A percentile compares a stretch with the other conserved stretches of the same genome.
Conservation (phyloP, 2,888 invertebrate species). For the Mactromeris polynyma region DNA sequence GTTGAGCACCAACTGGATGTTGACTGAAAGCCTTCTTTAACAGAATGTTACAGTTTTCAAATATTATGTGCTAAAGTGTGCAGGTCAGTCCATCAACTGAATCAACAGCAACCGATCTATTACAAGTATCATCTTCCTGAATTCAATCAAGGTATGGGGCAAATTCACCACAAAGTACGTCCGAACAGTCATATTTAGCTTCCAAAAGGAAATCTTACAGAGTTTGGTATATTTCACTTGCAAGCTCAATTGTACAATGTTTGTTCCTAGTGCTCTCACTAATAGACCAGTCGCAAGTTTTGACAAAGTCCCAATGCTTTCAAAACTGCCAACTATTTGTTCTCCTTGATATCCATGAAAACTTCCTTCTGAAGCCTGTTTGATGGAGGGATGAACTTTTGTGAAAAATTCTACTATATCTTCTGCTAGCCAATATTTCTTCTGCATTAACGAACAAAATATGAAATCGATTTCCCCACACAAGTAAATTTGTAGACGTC, state of each 20-base stretch:
- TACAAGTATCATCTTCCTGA: constrained; percentile 32
- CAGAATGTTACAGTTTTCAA: constrained; percentile 35
- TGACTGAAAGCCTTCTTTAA: constrained; percentile 54
- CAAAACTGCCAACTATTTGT: constrained; percentile 23
- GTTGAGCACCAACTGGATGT: not conserved
- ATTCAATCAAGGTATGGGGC: constrained; percentile 23
- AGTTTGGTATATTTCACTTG: constrained; percentile 47
- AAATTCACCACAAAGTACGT: too few species aligned
- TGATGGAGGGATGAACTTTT: constrained; percentile 33
- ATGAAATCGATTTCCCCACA: constrained; percentile 13
- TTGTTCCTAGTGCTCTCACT: constrained; percentile 54
- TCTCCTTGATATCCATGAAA: constrained; percentile 39
- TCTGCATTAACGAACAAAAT: constrained; percentile 26
- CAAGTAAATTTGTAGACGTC: not conserved
- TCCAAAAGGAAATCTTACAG: too few species aligned
- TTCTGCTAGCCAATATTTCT: not conserved
- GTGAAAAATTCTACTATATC: constrained; percentile 40
- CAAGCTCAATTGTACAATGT: constrained; percentile 49
- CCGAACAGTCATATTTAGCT: not conserved
- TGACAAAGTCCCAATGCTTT: constrained; percentile 52
- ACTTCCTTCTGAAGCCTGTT: constrained; percentile 56
- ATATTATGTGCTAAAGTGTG: constrained; percentile 45
- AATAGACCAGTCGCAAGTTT: constrained; percentile 60
- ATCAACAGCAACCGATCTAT: constrained; percentile 46
- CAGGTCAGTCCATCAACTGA: constrained; percentile 34